Conservation (phyloP, 1,140 invertebrate species). For the Drosophila subobscura region DNA sequence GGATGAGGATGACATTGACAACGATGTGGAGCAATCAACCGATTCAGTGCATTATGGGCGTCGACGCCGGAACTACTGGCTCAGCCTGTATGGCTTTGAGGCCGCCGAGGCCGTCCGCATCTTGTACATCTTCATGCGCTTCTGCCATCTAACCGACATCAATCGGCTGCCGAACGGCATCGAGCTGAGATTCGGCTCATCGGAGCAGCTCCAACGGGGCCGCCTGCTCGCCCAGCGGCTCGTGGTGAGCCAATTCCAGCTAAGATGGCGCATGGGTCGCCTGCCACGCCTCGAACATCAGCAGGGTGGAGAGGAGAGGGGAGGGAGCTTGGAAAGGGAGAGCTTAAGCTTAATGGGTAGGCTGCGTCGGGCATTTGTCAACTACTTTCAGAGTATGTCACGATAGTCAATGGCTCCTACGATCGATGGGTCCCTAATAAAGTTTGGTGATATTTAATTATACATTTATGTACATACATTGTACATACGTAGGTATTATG, state of each 20-base stretch:
- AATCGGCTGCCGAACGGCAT: constrained; percentile 7
- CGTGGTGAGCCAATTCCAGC: constrained; percentile 18
- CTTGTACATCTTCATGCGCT: constrained; percentile 15
- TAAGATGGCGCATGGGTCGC: constrained; percentile 25
- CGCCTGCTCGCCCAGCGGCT: constrained; percentile 29
- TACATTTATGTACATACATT: no score
- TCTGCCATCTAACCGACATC: constrained; percentile 11
- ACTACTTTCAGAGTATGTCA: constrained; percentile 8
- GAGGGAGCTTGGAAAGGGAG: not conserved
- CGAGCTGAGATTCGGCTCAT: constrained; percentile 22
- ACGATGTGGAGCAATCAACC: constrained; percentile 15
- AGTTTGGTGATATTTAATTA: no score
- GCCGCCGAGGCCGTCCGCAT: constrained; percentile 12
- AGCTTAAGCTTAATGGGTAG: constrained; percentile 10
- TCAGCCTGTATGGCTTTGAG: constrained; percentile 24
- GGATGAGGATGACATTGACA: not conserved
- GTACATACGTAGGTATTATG: no score
- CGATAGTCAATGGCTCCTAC: no score
- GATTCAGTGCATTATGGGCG: not conserved
- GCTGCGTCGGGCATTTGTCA: constrained; percentile 22
- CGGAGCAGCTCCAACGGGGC: constrained; percentile 18
- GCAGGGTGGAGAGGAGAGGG: not conserved
- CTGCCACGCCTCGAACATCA: not conserved
- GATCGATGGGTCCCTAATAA: no score
- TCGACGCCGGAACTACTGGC: constrained; percentile 11